Base-by-base conservation (phyloP, 2,888 invertebrate genomes). In the Steromphala cineraria region DNA sequence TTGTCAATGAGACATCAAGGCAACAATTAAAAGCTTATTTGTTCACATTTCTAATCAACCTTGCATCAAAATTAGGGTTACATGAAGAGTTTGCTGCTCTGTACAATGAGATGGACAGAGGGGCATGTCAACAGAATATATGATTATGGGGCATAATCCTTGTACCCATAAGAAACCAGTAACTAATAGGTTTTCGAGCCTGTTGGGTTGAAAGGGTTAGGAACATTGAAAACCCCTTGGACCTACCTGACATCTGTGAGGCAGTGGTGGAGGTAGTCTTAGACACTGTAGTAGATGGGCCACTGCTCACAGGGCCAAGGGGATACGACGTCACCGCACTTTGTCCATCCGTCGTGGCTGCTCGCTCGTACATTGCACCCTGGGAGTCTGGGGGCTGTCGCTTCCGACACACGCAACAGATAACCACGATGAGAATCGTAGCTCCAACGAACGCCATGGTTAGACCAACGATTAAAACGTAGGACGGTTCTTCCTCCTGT, bases 401-500 rank as follows among this genome's bases (percentile, higher is more conserved):
- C 76, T 76, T 76, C 24, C 76, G 53, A 28, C 76, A 76, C 24
- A 76, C 76, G 28, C 76, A 76, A 31, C 76, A 76, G 53, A 76
- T 76, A 31, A 76, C 53, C 4, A 55, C 36, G 17, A 76, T 76
- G 28, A 76, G 36, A 17, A 76, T 76, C 19, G 76, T 36, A 17
- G 76, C 76, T 28, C 76, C 76, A 24, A 76, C 76, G 36, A 76
- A 76, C n/a, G 76, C 76, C 76, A 76, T 76, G 17, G 76, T 76
- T 15, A 76, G 76, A 0, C 76, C 76, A 17, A 76, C 76, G n/a
- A 76, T 76, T 0, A 76, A 55, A 28, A 76, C 76, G 55, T 55
- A 21, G n/a, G 76, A 76, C 19, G 76, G 76, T 19, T 55, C 76
- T 10, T 24, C 28, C 17, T 53, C 36, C n/a, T 53, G 24, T 31